A percentile compares a stretch with the other conserved stretches of the same genome.
Conservation (phyloP, 2,113 vertebrate genomes). For the Cathartes aura region DNA sequence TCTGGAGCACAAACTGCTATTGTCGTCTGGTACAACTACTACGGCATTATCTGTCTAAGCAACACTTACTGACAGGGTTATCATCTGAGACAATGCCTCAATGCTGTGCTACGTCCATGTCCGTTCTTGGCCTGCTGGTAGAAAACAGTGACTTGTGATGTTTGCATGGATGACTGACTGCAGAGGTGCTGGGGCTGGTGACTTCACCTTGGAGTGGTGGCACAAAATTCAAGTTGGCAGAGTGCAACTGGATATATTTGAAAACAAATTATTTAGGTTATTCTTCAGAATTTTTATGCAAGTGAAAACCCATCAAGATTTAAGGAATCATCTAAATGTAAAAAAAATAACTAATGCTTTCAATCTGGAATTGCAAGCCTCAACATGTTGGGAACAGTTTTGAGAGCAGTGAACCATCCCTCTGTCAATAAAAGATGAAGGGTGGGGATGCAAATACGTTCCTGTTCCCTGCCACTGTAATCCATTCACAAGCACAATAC, state of each 20-base stretch:
- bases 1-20: neutral
- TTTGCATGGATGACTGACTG: neutral
- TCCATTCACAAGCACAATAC: neutral
- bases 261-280: neutral
- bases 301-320: neutral
- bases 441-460: neutral
- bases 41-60: neutral
- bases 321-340: neutral
- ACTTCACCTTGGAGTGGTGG: neutral
- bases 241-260: neutral
- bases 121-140: neutral
- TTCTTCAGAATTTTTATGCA: neutral
- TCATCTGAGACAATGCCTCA: neutral
- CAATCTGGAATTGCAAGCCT: neutral
- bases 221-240: neutral
- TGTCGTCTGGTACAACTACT: neutral
- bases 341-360: neutral
- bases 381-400: neutral
- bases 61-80: neutral
- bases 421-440: neutral
- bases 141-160: neutral
- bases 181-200: neutral
- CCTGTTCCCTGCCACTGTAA: neutral
- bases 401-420: neutral
- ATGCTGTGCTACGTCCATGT: rapidly evolving